Base-by-base conservation (phyloP, 1,140 invertebrate species). In the Eueides isabella region DNA sequence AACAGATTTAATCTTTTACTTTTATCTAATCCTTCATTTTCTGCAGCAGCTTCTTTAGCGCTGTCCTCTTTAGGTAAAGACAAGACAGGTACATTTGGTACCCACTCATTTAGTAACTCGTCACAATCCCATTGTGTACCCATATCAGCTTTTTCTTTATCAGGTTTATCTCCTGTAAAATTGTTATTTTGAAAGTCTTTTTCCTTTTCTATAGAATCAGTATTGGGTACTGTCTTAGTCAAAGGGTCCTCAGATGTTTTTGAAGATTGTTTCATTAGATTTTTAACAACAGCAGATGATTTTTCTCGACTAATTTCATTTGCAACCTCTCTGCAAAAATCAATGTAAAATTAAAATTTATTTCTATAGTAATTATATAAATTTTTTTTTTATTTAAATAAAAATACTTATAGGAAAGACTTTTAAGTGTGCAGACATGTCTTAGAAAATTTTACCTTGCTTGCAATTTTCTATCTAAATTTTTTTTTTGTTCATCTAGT, bases 221-320 rank as follows among this genome's bases (percentile, higher is more conserved):
- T 35, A 30, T 55, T 33, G 66, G 30, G 48, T 65, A 63, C 19
- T 29, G 64, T 70, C 75, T 81, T 74, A 48, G 35, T 61, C 67
- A 61, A 66, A 62, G 68, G 70, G 28, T 80, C 66, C 65, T 79
- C 77, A 74, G 72, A 69, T 74, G 66, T 75, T 69, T 78, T 78
- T 28, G 16, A 55, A 55, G 48, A 61, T 16, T 75, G 75, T 35
- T 80, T 83, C 38, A 29, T 72, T 38, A 89, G 33, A 69, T 82
- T 85, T 55, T 85, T 87, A 16, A 77, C 73, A 19, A 83, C 75
- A 64, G 71, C 55, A 26, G 64, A 63, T 61, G 87, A 83, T 79
- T 92, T 92, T 68, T 92, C 91, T 72, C 91, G 80, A 76, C 90
- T 92, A 44, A 89, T 72, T 85, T 86, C 88, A 88, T 92, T 92